These are phyloP conservation scores for Phalanger gymnotis DNA, from an alignment of 2,797 vertebrate genomes.

Conservation along the genomic window DNA sequence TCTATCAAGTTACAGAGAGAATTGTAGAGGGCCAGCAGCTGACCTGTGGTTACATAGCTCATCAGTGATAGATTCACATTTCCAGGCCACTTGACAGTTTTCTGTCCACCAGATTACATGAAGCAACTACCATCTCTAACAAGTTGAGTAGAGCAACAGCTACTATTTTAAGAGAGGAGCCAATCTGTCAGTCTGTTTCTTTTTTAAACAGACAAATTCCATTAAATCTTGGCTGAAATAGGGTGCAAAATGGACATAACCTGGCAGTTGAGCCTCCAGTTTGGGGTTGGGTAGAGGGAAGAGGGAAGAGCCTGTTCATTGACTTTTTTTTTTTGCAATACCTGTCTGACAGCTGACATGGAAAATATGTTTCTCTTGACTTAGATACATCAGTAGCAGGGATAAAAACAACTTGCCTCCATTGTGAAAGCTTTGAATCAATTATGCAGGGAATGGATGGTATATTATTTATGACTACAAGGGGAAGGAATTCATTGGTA, in stretches of 20 bases:
- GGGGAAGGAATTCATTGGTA: background rate
- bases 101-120: background rate
- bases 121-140: background rate
- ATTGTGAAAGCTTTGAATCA: background rate
- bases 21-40: background rate
- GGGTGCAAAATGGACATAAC: background rate
- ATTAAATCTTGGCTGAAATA: background rate
- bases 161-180: background rate
- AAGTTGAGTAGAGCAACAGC: background rate
- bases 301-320: background rate
- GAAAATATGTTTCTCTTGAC: constrained; percentile 1
- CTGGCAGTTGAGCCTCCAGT: background rate
- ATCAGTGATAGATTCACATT: background rate
- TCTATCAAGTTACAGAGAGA: background rate
- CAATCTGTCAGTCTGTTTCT: background rate
- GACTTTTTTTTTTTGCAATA: background rate
- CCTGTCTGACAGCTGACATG: background rate
- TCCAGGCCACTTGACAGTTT: background rate
- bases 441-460: background rate
- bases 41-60: background rate
- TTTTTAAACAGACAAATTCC: background rate
- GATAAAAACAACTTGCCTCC: background rate
- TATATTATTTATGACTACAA: background rate
- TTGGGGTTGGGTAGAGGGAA: background rate
- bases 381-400: background rate